phyloP scores from a whole-genome alignment of 2,113 vertebrate genomes.

The Gobio gobio region DNA sequence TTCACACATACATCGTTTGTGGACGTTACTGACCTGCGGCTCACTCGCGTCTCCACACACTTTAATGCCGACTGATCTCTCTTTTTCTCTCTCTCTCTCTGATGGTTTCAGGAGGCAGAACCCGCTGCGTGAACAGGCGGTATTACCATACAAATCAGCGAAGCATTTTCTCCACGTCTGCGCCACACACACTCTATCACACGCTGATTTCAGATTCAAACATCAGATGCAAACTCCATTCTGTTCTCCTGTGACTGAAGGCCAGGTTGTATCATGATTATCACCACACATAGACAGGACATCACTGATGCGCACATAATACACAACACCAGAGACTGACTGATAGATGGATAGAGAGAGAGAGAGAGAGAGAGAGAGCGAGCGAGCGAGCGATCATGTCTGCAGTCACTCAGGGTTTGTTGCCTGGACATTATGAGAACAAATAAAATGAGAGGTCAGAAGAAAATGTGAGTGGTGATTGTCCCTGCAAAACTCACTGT shows the following conservation, averaged over 20 bases:
- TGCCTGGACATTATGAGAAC: not conserved
- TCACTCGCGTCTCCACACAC: slow-evolving; percentile 16
- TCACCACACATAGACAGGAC: slow-evolving; percentile 34
- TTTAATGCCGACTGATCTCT: slow-evolving; percentile 36
- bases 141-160: slow-evolving; percentile 78
- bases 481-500: not conserved
- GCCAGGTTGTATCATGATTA: slow-evolving; percentile 32
- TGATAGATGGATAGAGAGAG: slow-evolving; percentile 16
- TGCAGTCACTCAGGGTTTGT: not conserved
- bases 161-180: slow-evolving; percentile 65
- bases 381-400: not conserved
- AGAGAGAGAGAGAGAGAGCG: slow-evolving; percentile 4
- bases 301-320: slow-evolving; percentile 19
- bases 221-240: slow-evolving; percentile 18
- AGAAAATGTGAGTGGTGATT: not conserved
- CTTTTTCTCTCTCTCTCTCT: slow-evolving; percentile 33
- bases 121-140: slow-evolving; percentile 71
- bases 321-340: slow-evolving; percentile 9
- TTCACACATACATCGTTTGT: slow-evolving; percentile 18
- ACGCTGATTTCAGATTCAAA: slow-evolving; percentile 30
- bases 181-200: slow-evolving; percentile 50
- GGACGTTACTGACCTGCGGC: slow-evolving; percentile 30
- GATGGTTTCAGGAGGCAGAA: slow-evolving; percentile 51
- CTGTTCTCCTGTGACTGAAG: slow-evolving; percentile 20
- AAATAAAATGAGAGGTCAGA: not conserved